Conservation (phyloP, 2,797 vertebrate species). For the Masticophis lateralis region DNA sequence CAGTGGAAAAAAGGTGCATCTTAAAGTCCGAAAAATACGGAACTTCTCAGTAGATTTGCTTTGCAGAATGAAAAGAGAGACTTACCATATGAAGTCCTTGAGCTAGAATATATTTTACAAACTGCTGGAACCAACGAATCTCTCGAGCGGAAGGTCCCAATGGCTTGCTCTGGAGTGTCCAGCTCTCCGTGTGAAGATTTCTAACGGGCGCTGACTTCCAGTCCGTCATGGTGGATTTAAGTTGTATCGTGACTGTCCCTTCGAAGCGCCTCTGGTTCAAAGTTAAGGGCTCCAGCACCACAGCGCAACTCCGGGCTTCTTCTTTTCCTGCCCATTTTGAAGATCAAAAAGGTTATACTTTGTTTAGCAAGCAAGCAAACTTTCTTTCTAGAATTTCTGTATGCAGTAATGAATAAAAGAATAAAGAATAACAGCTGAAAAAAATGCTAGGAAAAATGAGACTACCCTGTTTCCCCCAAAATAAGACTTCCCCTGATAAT, state of each 20-base stretch:
- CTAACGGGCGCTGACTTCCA: constrained; percentile 70
- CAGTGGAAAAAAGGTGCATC: no score
- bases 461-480: not conserved
- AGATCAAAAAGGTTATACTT: not conserved
- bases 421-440: not conserved
- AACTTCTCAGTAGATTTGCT: not conserved
- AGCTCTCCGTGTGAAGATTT: constrained; percentile 74
- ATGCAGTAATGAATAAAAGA: not conserved
- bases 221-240: constrained; percentile 73
- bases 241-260: constrained; percentile 72
- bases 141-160: constrained; percentile 21
- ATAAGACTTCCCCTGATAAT: no score
- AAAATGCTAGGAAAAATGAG: not conserved
- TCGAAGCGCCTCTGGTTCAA: constrained; percentile 72
- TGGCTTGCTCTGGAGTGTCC: constrained; percentile 75
- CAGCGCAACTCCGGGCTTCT: constrained; percentile 67
- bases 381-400: not conserved
- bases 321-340: constrained; percentile 48
- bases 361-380: not conserved
- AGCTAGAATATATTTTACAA: constrained; percentile 70
- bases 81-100: constrained; percentile 80
- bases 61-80: not conserved
- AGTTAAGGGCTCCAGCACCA: constrained; percentile 80
- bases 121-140: constrained; percentile 66
- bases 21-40: no score